phyloP scores from a whole-genome alignment of 2,113 vertebrate genomes.

The Pluvianellus socialis region DNA sequence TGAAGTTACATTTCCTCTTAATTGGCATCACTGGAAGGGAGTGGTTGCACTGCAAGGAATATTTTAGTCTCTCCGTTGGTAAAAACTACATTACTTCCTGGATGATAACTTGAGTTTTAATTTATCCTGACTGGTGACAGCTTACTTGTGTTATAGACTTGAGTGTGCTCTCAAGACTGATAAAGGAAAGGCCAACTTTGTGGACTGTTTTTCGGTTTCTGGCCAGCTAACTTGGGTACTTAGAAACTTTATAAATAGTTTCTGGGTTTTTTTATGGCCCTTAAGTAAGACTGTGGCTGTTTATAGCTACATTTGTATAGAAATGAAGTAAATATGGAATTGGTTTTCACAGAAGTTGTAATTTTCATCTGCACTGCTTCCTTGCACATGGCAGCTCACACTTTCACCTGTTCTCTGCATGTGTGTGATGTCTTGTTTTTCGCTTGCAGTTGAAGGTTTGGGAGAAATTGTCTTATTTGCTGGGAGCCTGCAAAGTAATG shows the following conservation, averaged over 20 bases:
- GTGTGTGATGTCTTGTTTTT: background rate
- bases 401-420: background rate
- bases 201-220: background rate
- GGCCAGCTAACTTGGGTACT: background rate
- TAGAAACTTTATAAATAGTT: background rate
- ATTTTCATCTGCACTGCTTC: background rate
- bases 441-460: background rate
- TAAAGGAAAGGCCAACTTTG: background rate
- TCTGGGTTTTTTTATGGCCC: background rate
- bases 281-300: background rate
- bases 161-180: background rate
- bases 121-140: background rate
- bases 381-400: background rate
- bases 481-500: background rate
- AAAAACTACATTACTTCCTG: background rate
- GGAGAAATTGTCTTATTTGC: background rate
- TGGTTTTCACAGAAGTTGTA: background rate
- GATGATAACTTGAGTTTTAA: background rate
- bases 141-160: background rate
- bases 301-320: background rate
- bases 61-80: background rate
- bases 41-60: background rate
- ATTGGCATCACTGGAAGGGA: background rate
- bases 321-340: background rate
- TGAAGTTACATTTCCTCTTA: background rate